phyloP scores from a whole-genome alignment of 30 jellyfish, hydroid and myxozoan genomes.

The Phacellophora camtschatica region DNA sequence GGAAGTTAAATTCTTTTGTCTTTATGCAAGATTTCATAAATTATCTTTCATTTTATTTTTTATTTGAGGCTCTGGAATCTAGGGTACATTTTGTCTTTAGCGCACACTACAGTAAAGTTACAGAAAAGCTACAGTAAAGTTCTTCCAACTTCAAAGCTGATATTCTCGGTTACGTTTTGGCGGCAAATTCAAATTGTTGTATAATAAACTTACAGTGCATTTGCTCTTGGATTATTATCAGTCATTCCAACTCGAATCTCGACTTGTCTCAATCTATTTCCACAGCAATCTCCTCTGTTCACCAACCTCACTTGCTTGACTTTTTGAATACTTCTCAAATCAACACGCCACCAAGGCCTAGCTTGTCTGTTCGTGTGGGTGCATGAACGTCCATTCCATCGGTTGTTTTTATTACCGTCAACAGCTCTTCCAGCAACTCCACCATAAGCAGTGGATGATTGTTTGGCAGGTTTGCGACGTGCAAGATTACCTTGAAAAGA shows the following conservation, averaged over 20 bases:
- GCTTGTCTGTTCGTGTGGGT: constrained; percentile 37
- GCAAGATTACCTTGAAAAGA: constrained; percentile 47
- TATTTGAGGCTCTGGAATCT: too few species aligned
- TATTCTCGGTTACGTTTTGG: too few species aligned
- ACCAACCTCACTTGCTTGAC: constrained; percentile 1
- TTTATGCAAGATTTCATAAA: too few species aligned
- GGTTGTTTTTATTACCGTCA: constrained; percentile 16
- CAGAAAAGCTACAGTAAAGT: too few species aligned
- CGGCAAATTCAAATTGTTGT: too few species aligned
- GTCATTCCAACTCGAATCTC: constrained; percentile 9
- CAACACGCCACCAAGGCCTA: constrained; percentile 58
- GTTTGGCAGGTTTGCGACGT: constrained; percentile 17
- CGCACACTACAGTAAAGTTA: too few species aligned
- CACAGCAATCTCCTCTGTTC: constrained; percentile 45
- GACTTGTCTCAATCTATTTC: constrained; percentile 8
- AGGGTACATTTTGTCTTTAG: too few species aligned
- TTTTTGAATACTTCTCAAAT: not conserved
- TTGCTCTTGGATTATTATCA: constrained; percentile 17
- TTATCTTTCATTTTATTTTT: too few species aligned
- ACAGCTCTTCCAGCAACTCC: constrained; percentile 34
- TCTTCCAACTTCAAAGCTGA: too few species aligned
- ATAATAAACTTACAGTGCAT: constrained; percentile 2
- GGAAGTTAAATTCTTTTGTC: too few species aligned
- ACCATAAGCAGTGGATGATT: constrained; percentile 25
- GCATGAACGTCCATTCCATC: constrained; percentile 41